Percentiles rank a stretch among this genome's conserved stretches.
Evolutionary conservation across 2,888 invertebrate species (phyloP).

Genomic region (Agapetus fuscipes): DNA sequence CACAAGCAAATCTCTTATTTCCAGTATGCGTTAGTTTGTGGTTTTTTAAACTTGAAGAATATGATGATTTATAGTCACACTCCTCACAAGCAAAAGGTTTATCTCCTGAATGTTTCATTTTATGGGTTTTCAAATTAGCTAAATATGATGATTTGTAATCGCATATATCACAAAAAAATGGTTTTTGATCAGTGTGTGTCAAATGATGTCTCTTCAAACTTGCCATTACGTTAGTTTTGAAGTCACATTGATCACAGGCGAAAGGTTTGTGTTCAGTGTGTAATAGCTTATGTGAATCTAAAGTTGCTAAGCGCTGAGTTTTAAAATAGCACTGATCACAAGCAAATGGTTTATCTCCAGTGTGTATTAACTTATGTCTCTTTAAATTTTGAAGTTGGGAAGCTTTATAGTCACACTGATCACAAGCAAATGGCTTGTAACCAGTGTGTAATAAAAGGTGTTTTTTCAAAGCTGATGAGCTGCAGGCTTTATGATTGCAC

Average conservation of each 20-base stretch:
- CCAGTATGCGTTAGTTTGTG: background rate
- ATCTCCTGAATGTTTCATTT: background rate
- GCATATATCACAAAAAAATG: background rate
- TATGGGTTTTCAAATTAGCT: background rate
- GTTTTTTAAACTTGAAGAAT: background rate
- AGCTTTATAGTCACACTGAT: no score
- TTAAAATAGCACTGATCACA: no score
- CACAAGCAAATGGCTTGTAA: no score
- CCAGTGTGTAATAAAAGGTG: no score
- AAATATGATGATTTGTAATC: background rate
- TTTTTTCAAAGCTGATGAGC: no score
- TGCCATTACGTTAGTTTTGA: background rate
- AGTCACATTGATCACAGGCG: background rate
- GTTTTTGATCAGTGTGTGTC: background rate
- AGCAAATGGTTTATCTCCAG: no score
- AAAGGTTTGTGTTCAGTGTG: background rate
- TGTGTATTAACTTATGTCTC: no score
- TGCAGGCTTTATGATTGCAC: no score
- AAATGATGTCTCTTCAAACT: background rate
- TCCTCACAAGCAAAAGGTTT: constrained; percentile 2
- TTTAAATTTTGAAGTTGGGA: no score
- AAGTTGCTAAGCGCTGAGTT: no score
- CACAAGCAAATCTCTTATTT: background rate
- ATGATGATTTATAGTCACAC: background rate
- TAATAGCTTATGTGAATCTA: background rate